Conservation (phyloP, 1,140 invertebrate species). For the Aphidius ervi region DNA sequence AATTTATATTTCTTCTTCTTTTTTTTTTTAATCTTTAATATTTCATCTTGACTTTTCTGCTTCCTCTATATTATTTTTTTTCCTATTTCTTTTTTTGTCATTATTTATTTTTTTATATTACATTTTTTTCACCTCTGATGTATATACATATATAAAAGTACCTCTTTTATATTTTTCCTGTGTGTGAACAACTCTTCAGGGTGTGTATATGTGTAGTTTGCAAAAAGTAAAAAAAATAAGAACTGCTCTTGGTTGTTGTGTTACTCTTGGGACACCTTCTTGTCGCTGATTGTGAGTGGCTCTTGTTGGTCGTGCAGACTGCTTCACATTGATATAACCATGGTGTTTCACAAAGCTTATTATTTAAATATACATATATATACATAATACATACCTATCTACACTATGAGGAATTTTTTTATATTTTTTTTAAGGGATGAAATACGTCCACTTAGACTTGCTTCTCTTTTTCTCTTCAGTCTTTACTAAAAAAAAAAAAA, state of each 20-base stretch:
- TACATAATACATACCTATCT: too few species aligned
- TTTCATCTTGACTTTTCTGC: not conserved
- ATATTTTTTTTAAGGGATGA: too few species aligned
- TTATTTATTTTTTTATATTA: not conserved
- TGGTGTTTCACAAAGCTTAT: not conserved
- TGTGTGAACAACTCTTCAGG: too few species aligned
- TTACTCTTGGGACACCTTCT: conserved; percentile 11
- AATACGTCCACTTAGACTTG: too few species aligned
- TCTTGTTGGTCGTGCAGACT: conserved; percentile 6
- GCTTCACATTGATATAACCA: not conserved
- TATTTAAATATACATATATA: too few species aligned
- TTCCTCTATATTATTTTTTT: not conserved
- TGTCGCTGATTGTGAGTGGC: conserved; percentile 12
- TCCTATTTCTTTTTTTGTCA: not conserved
- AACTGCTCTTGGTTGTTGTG: conserved; percentile 3
- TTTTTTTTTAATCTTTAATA: conserved; percentile 3
- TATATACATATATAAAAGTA: too few species aligned
- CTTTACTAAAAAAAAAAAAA: too few species aligned
- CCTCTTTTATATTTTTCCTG: too few species aligned
- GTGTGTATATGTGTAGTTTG: too few species aligned
- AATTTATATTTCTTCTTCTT: not conserved
- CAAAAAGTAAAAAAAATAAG: too few species aligned
- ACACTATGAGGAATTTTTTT: too few species aligned
- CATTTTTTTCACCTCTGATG: not conserved
- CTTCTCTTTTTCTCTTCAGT: too few species aligned